Percentiles rank a stretch among this genome's conserved stretches.
phyloP scores from a whole-genome alignment of 1,140 invertebrate species.

The Neodiprion fabricii region DNA sequence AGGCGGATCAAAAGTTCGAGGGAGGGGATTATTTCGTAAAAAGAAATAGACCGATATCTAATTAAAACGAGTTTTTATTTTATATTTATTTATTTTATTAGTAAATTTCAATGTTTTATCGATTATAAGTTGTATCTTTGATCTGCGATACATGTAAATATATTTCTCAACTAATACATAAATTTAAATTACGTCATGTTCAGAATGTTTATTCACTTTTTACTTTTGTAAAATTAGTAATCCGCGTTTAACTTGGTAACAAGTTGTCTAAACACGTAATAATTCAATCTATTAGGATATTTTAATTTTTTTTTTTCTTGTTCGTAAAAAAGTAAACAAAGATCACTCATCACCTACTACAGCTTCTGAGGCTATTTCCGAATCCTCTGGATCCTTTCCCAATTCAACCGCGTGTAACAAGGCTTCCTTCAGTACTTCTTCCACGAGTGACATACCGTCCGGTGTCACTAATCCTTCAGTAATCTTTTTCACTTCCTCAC shows the following conservation, averaged over 20 bases:
- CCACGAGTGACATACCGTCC: neutral
- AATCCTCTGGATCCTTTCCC: neutral
- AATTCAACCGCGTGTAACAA: neutral
- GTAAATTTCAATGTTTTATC: neutral
- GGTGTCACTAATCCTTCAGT: neutral
- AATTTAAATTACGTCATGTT: neutral
- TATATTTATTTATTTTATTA: neutral
- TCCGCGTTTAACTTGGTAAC: no score
- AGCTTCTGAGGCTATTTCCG: neutral
- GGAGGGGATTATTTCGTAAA: conserved; percentile 48
- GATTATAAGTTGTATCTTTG: neutral
- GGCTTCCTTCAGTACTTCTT: neutral
- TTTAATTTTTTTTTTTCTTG: neutral
- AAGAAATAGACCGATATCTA: conserved; percentile 37
- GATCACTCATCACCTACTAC: neutral
- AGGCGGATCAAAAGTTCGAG: conserved; percentile 41
- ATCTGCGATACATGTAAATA: neutral
- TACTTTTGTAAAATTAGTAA: no score
- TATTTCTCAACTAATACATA: neutral
- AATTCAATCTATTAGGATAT: no score
- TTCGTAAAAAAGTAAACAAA: neutral
- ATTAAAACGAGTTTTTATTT: neutral
- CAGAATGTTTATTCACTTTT: no score
- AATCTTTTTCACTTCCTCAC: neutral
- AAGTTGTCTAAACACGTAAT: no score